phyloP scores from a whole-genome alignment of 2,113 vertebrate genomes.

The Ploceus nigricollis region DNA sequence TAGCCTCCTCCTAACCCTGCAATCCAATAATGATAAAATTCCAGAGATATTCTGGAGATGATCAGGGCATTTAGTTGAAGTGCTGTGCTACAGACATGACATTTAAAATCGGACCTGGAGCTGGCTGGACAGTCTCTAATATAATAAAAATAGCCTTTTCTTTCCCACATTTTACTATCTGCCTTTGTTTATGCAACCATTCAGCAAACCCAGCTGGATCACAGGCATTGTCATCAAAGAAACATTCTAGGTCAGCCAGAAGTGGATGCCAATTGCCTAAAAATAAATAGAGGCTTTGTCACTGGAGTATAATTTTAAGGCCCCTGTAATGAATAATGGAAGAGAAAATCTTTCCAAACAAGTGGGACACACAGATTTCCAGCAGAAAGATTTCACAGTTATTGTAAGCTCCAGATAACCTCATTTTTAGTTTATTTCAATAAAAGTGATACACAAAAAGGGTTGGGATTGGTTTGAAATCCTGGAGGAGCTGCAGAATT shows the following conservation, averaged over 20 bases:
- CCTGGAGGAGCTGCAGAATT: neutral
- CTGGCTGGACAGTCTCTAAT: constrained; percentile 4
- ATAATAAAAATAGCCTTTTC: constrained; percentile 18
- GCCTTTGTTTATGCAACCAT: constrained; percentile 60
- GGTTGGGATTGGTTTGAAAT: neutral
- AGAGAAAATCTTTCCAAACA: constrained; percentile 18
- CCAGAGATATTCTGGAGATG: neutral
- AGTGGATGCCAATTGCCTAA: constrained; percentile 57
- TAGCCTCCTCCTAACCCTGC: constrained; percentile 15
- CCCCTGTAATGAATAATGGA: constrained; percentile 47
- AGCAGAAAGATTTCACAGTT: constrained; percentile 43
- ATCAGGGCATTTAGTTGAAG: neutral
- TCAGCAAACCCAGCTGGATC: constrained; percentile 60
- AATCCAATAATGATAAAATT: constrained; percentile 27
- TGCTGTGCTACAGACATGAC: neutral
- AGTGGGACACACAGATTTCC: constrained; percentile 14
- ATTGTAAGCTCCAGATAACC: constrained; percentile 12
- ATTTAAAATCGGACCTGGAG: neutral
- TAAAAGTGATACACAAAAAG: neutral
- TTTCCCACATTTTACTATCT: constrained; percentile 57
- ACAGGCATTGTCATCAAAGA: constrained; percentile 57
- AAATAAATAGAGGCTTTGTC: constrained; percentile 57
- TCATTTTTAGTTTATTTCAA: neutral
- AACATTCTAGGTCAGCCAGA: constrained; percentile 47
- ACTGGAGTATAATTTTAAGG: constrained; percentile 54